These are phyloP conservation scores for Nasonia oneida DNA, from an alignment of 2,888 invertebrate genomes.

Conservation along the genomic window DNA sequence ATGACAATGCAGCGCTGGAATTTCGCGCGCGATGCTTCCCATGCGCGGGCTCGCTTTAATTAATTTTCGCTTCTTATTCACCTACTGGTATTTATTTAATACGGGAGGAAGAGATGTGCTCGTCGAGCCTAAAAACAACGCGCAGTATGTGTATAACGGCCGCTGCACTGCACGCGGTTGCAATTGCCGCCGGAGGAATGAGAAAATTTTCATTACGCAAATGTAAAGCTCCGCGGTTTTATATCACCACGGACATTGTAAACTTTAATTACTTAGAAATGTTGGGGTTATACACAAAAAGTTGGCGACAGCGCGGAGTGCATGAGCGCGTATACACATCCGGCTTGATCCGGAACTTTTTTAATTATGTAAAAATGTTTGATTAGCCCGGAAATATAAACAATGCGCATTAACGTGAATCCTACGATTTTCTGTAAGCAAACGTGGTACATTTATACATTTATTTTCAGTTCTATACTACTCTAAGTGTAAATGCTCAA, in stretches of 20 bases:
- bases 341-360: constrained; percentile 20
- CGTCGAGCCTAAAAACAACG: not conserved
- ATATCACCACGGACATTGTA: not conserved
- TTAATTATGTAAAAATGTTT: constrained; percentile 41
- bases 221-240: constrained; percentile 31
- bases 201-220: constrained; percentile 47
- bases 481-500: not conserved
- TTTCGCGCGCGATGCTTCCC: not conserved
- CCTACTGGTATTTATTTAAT: constrained; percentile 25
- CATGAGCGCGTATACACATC: not conserved
- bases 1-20: constrained; percentile 24
- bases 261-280: constrained; percentile 49
- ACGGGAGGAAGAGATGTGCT: not conserved
- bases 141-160: not conserved
- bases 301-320: not conserved
- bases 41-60: constrained; percentile 31
- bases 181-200: constrained; percentile 3
- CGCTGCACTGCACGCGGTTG: not conserved
- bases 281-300: constrained; percentile 6
- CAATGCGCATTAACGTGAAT: not conserved
- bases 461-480: too few relatives aligned
- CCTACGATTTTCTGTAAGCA: too few relatives aligned
- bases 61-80: constrained; percentile 32
- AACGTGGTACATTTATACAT: too few relatives aligned
- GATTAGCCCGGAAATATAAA: not conserved